Evolutionary conservation across 2,797 vertebrate genomes (phyloP).

Genomic region (Scolopax bukidnonensis): DNA sequence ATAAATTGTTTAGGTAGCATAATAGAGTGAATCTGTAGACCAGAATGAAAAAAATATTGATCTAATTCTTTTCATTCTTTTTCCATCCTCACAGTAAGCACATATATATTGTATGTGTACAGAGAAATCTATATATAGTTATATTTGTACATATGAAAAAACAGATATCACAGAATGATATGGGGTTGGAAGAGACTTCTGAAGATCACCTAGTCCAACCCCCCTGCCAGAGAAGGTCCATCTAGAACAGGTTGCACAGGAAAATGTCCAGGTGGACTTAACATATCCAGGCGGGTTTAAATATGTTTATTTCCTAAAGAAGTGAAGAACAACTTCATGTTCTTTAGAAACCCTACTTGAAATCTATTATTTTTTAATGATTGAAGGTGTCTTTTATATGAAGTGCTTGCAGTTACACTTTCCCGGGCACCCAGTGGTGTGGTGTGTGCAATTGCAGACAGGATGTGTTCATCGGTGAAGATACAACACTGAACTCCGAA

Average conservation of each 20-base stretch:
- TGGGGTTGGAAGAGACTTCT: too few species aligned
- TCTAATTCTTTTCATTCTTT: neutral
- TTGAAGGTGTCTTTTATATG: neutral
- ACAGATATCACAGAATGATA: neutral
- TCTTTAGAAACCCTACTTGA: neutral
- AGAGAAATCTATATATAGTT: neutral
- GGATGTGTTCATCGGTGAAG: accelerated
- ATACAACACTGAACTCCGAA: neutral
- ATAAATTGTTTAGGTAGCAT: neutral
- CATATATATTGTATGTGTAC: accelerated
- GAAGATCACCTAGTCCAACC: too few species aligned
- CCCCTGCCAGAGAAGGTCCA: too few species aligned
- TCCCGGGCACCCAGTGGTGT: neutral
- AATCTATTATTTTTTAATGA: neutral
- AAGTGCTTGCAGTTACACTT: neutral
- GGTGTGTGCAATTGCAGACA: neutral
- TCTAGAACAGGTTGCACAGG: too few species aligned
- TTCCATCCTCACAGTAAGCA: neutral
- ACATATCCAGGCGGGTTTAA: too few species aligned
- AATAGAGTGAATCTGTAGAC: neutral
- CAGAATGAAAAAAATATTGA: neutral
- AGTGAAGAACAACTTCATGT: neutral
- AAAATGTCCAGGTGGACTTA: too few species aligned
- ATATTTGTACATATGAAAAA: neutral
- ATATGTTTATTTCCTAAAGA: neutral